These are phyloP conservation scores for Paedocypris sp. DNA, from an alignment of 2,113 vertebrate genomes.

Conservation along the genomic window DNA sequence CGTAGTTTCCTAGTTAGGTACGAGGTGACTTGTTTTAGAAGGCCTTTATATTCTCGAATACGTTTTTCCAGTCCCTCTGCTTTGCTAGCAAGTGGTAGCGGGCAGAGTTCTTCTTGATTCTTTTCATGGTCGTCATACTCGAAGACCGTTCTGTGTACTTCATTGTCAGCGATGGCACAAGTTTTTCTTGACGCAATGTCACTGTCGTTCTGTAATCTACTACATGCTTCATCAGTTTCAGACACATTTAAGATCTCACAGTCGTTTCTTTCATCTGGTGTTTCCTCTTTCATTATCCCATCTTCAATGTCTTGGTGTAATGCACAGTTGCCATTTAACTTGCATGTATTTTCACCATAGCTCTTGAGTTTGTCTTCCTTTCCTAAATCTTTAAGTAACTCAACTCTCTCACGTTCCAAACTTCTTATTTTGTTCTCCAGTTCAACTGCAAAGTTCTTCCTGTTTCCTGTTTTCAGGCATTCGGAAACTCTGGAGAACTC, in stretches of 20 bases:
- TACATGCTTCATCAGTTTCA: background rate
- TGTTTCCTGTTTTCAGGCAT: constrained; percentile 87
- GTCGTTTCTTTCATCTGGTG: background rate
- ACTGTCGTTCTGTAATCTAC: background rate
- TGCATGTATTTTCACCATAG: background rate
- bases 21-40: constrained; percentile 80
- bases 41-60: constrained; percentile 76
- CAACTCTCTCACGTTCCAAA: constrained; percentile 75
- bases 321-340: background rate
- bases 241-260: background rate
- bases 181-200: background rate
- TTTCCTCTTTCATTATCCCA: background rate
- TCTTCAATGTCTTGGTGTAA: background rate
- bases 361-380: background rate
- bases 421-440: constrained; percentile 83
- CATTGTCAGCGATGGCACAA: background rate
- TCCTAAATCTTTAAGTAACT: constrained; percentile 46
- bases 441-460: constrained; percentile 84
- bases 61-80: constrained; percentile 73
- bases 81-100: constrained; percentile 63
- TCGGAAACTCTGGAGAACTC: constrained; percentile 84
- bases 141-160: constrained; percentile 47
- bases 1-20: constrained; percentile 81
- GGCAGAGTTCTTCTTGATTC: constrained; percentile 59
- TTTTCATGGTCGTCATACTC: constrained; percentile 46